Conservation (phyloP, 2,888 invertebrate species). For the Graphium colonna region DNA sequence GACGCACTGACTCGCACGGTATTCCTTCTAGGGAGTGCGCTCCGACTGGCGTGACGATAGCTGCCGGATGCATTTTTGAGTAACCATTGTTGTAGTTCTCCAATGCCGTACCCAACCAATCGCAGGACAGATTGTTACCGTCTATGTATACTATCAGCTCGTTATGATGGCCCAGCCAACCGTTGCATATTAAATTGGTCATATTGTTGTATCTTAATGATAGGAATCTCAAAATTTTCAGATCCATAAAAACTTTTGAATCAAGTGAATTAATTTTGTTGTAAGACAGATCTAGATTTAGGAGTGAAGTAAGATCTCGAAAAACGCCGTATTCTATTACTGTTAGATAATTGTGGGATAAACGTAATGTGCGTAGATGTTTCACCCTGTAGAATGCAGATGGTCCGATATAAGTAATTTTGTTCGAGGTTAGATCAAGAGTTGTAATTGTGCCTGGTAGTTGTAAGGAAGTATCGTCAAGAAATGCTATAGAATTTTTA, state of each 20-base stretch:
- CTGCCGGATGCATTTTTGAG: constrained; percentile 54
- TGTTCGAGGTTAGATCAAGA: constrained; percentile 55
- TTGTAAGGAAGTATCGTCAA: constrained; percentile 47
- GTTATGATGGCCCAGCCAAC: constrained; percentile 53
- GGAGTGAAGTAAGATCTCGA: constrained; percentile 44
- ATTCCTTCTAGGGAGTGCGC: constrained; percentile 57
- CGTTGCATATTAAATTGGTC: constrained; percentile 44
- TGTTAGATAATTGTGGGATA: constrained; percentile 49
- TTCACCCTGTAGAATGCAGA: constrained; percentile 47
- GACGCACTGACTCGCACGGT: constrained; percentile 47
- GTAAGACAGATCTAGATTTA: constrained; percentile 40
- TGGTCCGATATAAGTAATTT: constrained; percentile 48
- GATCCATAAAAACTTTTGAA: constrained; percentile 55
- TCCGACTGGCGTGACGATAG: constrained; percentile 28
- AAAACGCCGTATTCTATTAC: constrained; percentile 56
- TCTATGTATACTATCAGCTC: constrained; percentile 54
- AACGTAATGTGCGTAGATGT: constrained; percentile 47
- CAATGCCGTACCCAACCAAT: constrained; percentile 56
- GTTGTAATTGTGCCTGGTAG: constrained; percentile 44
- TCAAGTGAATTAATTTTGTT: constrained; percentile 52
- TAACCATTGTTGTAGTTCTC: constrained; percentile 57
- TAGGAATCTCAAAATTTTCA: constrained; percentile 44
- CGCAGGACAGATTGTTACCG: constrained; percentile 57
- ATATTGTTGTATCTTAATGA: constrained; percentile 53
- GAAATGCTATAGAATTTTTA: constrained; percentile 45